These are phyloP conservation scores for Phthorimaea operculella DNA, from an alignment of 1,140 invertebrate species.

Conservation along the genomic window DNA sequence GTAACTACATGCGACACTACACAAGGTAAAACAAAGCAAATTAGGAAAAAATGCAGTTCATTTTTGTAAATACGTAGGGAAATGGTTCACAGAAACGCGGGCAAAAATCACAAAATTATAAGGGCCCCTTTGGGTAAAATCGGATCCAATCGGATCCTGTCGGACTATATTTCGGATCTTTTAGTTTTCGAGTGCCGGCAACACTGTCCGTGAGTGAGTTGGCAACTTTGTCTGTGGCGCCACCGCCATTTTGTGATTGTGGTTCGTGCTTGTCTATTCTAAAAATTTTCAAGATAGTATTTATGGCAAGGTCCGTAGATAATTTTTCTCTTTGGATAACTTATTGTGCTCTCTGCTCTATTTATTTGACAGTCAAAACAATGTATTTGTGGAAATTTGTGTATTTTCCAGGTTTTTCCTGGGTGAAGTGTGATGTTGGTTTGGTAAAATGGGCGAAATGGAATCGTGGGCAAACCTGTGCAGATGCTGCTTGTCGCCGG, in stretches of 20 bases:
- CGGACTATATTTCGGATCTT: too few species aligned
- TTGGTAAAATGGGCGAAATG: conserved; percentile 55
- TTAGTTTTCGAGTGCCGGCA: too few species aligned
- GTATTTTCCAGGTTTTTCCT: conserved; percentile 48
- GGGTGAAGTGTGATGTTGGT: conserved; percentile 36
- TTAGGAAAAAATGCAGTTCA: too few species aligned
- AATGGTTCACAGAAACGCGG: too few species aligned
- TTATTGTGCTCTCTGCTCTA: conserved; percentile 51
- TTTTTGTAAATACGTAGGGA: too few species aligned
- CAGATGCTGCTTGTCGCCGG: conserved; percentile 54
- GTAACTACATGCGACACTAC: too few species aligned
- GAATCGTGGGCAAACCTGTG: conserved; percentile 60
- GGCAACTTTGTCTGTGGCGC: too few species aligned
- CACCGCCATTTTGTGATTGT: conserved; percentile 50
- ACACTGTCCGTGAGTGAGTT: too few species aligned
- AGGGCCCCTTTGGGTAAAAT: too few species aligned
- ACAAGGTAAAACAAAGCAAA: too few species aligned
- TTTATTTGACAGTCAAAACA: conserved; percentile 51
- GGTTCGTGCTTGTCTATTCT: conserved; percentile 47
- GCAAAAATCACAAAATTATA: too few species aligned
- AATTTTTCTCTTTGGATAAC: conserved; percentile 65
- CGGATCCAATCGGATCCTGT: too few species aligned
- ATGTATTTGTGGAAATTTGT: conserved; percentile 32
- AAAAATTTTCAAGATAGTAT: conserved; percentile 60
- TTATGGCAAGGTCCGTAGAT: conserved; percentile 67